Base-by-base conservation (phyloP, 2,113 vertebrate species). In the Tragulus kanchil region DNA sequence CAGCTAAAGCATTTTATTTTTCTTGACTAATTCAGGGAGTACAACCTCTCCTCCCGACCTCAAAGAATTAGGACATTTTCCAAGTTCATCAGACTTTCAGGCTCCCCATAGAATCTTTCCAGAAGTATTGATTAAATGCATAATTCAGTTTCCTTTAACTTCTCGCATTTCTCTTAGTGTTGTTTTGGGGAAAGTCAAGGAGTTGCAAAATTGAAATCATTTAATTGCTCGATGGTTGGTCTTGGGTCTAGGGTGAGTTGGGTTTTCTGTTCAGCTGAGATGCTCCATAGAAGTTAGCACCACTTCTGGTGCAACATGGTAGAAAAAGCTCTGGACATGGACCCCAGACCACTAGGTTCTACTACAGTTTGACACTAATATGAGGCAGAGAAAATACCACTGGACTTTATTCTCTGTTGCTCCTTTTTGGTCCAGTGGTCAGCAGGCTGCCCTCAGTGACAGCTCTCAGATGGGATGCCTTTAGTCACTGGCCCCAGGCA, bases 41-140 rank as follows among this genome's bases (percentile, higher is more conserved):
- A 10, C 10, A 3, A 73, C 11, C 64, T 94, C 50, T 54, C 31
- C 48, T 81, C 26, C 21, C 65, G 52, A 61, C 45, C 45, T 75
- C 31, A 81, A 56, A 78, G 28, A 82, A 85, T 85, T 54, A 31
- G 11, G 65, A 58, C 42, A 36, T 79, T 89, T 94, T 71, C 65
- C 73, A 82, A 86, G 64, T 56, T 61, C 42, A 48, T 77, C 58
- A 3, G 56, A 73, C n/a, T 48, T 45, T 28, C 50, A 8, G 62
- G 21, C 25, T 75, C 28, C 62, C 13, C 56, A 94, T 92, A 85
- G 62, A 82, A 78, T 13, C 52, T 67, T 86, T 75, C 21, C 62
- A 69, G 16, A 86, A 58, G 23, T 86, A 86, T 79, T 93, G 86
- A 90, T 77, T 36, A 92, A 86, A 85, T 81, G 31, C 13, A n/a